Conservation (phyloP, 2,888 invertebrate genomes). For the Mantis religiosa region DNA sequence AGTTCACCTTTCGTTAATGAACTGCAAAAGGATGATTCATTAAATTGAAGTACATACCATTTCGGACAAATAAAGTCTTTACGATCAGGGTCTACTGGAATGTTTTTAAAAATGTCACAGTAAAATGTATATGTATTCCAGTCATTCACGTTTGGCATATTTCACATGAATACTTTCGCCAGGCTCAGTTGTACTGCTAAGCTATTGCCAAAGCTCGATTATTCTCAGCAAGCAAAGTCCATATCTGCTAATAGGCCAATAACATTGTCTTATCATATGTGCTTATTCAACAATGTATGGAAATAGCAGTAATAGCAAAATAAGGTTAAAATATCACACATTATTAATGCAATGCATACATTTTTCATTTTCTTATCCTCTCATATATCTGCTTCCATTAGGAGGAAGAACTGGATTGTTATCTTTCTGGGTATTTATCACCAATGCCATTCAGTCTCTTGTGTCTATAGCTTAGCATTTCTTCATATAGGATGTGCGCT, state of each 20-base stretch:
- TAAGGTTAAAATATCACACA: not conserved
- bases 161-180: not conserved
- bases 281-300: not conserved
- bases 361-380: not conserved
- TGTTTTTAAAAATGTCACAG: not conserved
- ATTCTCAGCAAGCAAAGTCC: not conserved
- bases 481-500: not conserved
- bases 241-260: not conserved
- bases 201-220: not conserved
- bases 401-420: conserved; percentile 1
- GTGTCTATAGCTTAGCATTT: not conserved
- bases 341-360: not conserved
- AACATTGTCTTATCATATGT: not conserved
- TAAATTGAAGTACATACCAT: not conserved
- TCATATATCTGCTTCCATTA: not conserved
- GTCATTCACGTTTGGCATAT: not conserved
- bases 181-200: not conserved
- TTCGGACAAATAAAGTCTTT: not conserved
- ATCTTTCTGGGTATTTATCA: not conserved
- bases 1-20: not conserved
- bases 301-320: not conserved
- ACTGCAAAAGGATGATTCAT: not conserved
- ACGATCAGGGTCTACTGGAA: not conserved
- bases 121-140: not conserved
- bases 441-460: not conserved